Percentiles rank a stretch among this genome's conserved stretches.
These are phyloP conservation scores for Xiphophorus birchmanni DNA, from an alignment of 2,797 vertebrate species.

Conservation along the genomic window DNA sequence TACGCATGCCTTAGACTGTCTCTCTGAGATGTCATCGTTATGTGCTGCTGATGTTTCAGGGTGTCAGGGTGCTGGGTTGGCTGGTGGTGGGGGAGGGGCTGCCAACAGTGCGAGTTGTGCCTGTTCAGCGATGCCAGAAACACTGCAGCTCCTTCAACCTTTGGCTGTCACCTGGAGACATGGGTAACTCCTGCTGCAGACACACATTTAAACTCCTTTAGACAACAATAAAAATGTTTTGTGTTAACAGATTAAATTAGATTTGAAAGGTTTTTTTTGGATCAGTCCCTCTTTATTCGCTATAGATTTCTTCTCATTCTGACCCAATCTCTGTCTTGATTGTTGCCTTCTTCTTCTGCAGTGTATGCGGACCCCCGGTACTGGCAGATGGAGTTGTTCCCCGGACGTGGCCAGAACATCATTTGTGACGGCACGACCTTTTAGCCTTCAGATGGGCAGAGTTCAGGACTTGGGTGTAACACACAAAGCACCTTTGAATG, in stretches of 20 bases:
- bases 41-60: conserved; percentile 73
- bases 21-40: not conserved
- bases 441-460: conserved; percentile 34
- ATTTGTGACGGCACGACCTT: conserved; percentile 79
- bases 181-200: conserved; percentile 78
- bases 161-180: conserved; percentile 87
- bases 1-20: not conserved
- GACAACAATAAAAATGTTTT: not conserved
- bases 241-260: not conserved
- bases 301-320: not conserved
- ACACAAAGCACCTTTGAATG: conserved; percentile 30
- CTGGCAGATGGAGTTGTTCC: conserved; percentile 84
- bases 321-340: not conserved
- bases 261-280: not conserved
- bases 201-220: not conserved
- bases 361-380: conserved; percentile 82
- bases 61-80: conserved; percentile 81
- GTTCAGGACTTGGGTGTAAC: conserved; percentile 12
- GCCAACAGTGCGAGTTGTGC: conserved; percentile 84
- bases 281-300: not conserved
- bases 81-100: conserved; percentile 87
- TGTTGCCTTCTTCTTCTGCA: conserved; percentile 48
- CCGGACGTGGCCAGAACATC: conserved; percentile 78
- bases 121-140: conserved; percentile 84
- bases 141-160: conserved; percentile 87